phyloP scores from a whole-genome alignment of 2,113 vertebrate species.

The Chelonoidis abingdonii region DNA sequence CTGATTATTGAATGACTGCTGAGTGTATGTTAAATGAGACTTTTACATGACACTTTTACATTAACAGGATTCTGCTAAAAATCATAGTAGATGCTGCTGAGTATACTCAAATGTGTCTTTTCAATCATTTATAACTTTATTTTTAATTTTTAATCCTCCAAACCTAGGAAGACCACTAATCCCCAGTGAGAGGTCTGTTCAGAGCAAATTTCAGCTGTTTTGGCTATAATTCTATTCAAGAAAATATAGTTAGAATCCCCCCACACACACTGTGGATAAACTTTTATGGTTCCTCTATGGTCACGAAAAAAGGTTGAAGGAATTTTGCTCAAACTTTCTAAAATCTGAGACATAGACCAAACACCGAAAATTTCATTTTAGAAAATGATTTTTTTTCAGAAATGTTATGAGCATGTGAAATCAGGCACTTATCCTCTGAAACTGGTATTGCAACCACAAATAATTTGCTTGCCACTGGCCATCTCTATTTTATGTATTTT shows the following conservation, averaged over 20 bases:
- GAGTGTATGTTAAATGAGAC: not conserved
- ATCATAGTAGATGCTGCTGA: not conserved
- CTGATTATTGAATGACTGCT: not conserved
- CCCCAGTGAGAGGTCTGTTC: not conserved
- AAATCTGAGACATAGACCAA: not conserved
- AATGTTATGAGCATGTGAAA: not conserved
- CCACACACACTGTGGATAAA: not conserved
- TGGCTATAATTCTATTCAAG: not conserved
- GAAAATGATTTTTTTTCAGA: not conserved
- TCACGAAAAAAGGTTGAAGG: not conserved
- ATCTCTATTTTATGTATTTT: constrained; percentile 15
- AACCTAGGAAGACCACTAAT: not conserved
- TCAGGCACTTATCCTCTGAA: not conserved
- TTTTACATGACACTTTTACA: not conserved
- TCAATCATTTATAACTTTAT: not conserved
- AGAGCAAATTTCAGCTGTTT: not conserved
- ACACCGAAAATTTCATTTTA: not conserved
- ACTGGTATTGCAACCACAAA: not conserved
- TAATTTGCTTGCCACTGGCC: not conserved
- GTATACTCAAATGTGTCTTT: not conserved
- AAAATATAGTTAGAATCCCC: not conserved
- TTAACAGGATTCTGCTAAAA: not conserved
- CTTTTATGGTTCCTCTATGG: not conserved
- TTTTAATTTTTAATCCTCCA: not conserved
- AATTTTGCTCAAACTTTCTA: not conserved